These are phyloP conservation scores for Ctenicera cuprea DNA, from an alignment of 2,888 invertebrate genomes.

Conservation along the genomic window DNA sequence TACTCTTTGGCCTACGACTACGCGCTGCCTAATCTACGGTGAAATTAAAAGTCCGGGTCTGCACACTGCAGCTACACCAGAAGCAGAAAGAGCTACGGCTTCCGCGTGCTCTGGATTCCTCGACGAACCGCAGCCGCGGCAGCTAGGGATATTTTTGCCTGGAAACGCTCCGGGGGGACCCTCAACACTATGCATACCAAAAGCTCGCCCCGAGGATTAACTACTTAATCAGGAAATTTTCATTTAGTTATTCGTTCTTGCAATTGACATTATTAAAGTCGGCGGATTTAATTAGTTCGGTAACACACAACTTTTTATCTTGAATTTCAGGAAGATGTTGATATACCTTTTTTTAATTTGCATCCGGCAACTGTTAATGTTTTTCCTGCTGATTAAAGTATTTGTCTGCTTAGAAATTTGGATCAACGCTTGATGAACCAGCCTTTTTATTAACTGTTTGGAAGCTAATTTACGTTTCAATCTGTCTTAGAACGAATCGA, in stretches of 20 bases:
- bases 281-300: no score
- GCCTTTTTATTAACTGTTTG: no score
- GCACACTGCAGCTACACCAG: conserved; percentile 37
- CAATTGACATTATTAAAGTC: background rate
- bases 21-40: conserved; percentile 62
- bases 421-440: no score
- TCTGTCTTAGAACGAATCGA: no score
- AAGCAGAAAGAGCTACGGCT: conserved; percentile 10
- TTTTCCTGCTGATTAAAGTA: no score
- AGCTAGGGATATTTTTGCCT: conserved; percentile 24
- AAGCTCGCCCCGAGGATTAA: conserved; percentile 19
- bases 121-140: conserved; percentile 26
- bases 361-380: no score
- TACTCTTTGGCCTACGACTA: conserved; percentile 53
- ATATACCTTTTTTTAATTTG: no score
- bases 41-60: conserved; percentile 61
- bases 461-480: no score
- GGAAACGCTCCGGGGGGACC: conserved; percentile 18
- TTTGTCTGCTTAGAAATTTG: no score
- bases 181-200: conserved; percentile 26
- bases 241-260: conserved; percentile 4
- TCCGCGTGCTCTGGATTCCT: conserved; percentile 39
- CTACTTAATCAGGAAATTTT: conserved; percentile 20
- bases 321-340: no score
- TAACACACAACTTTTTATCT: no score